Percentiles rank a stretch among this genome's conserved stretches.
phyloP scores from a whole-genome alignment of 2,888 invertebrate species.

The Cheilosia urbana region DNA sequence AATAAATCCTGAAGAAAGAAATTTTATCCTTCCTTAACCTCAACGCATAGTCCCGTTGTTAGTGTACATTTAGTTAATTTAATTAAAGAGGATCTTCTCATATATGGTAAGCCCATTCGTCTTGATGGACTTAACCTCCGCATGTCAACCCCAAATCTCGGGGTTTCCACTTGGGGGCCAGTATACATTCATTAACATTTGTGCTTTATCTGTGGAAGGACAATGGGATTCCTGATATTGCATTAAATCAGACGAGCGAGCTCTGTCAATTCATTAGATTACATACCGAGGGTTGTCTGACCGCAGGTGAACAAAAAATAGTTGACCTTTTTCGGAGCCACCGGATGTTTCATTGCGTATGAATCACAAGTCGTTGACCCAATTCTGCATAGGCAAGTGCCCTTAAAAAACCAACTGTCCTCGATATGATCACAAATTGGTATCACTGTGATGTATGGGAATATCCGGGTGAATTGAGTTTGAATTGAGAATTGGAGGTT shows the following conservation, averaged over 20 bases:
- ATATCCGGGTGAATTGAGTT: too few species aligned
- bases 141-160: background rate
- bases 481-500: too few species aligned
- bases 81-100: conserved; percentile 36
- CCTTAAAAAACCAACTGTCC: background rate
- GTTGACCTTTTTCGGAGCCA: background rate
- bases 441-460: too few species aligned
- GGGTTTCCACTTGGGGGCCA: too few species aligned
- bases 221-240: conserved; percentile 28
- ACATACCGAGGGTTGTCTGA: background rate
- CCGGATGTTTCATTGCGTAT: background rate
- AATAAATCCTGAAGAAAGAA: conserved; percentile 51
- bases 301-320: background rate
- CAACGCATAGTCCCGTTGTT: conserved; percentile 5
- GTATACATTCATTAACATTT: background rate
- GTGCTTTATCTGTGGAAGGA: conserved; percentile 24
- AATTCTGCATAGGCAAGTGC: background rate
- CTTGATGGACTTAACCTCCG: conserved; percentile 14
- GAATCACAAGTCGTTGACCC: conserved; percentile 4
- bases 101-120: conserved; percentile 16
- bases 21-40: conserved; percentile 10
- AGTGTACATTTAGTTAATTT: conserved; percentile 5
- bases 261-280: conserved; percentile 16
- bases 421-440: too few species aligned
- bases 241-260: conserved; percentile 35